Percentiles rank a stretch among this genome's conserved stretches.
Conservation (phyloP, 2,888 invertebrate genomes). For the Petrolisthes cinctipes region DNA sequence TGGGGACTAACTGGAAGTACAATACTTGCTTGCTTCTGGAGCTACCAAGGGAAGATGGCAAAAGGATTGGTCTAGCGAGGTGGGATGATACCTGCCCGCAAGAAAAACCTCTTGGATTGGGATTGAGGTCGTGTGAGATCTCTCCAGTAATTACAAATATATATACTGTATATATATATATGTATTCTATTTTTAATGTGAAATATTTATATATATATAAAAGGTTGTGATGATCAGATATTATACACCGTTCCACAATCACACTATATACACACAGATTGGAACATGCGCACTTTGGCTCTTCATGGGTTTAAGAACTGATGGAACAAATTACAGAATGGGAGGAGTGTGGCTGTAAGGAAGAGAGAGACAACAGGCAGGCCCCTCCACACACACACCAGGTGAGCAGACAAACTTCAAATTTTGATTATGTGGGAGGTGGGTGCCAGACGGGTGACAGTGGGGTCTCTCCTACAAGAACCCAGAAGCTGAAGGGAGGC, state of each 20-base stretch:
- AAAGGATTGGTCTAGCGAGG: constrained; percentile 21
- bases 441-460: constrained; percentile 25
- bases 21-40: constrained; percentile 19
- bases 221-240: constrained; percentile 55
- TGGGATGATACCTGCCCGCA: constrained; percentile 32
- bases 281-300: constrained; percentile 56
- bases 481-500: constrained; percentile 49
- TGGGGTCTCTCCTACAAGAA: constrained; percentile 34
- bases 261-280: constrained; percentile 55
- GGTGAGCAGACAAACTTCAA: constrained; percentile 29
- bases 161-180: constrained; percentile 42
- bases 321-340: constrained; percentile 45
- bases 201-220: constrained; percentile 45
- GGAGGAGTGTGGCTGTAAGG: constrained; percentile 33
- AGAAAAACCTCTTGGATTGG: constrained; percentile 41
- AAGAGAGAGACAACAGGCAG: constrained; percentile 16
- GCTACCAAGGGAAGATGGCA: constrained; percentile 27
- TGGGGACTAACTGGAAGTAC: constrained; percentile 39
- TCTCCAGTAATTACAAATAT: constrained; percentile 56
- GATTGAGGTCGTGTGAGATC: constrained; percentile 40
- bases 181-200: constrained; percentile 44
- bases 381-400: constrained; percentile 45
- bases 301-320: constrained; percentile 31
- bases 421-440: constrained; percentile 52
- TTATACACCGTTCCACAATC: constrained; percentile 61